Evolutionary conservation across 2,888 invertebrate genomes (phyloP), one percentile per base, ranked within the genome.

Genomic region (Tachina fera): DNA sequence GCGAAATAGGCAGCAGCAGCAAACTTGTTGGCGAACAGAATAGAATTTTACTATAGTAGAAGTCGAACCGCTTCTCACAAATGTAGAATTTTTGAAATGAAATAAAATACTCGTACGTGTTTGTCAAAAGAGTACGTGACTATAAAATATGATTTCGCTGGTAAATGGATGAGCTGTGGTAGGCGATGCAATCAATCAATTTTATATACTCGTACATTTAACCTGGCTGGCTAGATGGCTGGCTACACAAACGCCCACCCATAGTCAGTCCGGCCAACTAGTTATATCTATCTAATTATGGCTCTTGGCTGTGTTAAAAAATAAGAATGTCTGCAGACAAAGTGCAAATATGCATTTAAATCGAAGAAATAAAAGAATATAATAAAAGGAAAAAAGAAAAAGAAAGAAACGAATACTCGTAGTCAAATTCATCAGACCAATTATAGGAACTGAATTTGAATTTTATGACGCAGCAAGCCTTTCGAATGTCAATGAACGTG

Each of bases 401-500:
- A 13, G 56, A 68, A 60, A 1, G 9, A 51, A 1, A 67, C 39
- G 10, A 56, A 39, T 16, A 31, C 31, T 31, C 31, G 6, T 31
- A 77, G 41, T 49, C 10, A 58, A 49, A 68, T 60, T 41, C 60
- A 75, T 53, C 47, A 39, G 39, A 8, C 9, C 41, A 61, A 74
- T 31, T 31, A 61, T 47, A 19, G 14, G 5, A 70, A 22, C n/a
- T 14, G 19, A 47, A 8, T 19, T 51, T 11, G 16, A 63, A 16
- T 51, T 58, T 19, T 60, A 53, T 79, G 67, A 67, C 53, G 72
- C 60, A 49, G 41, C 19, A 75, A 65, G 45, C 41, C 13, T 45
- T 58, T 70, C 51, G 47, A 76, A 67, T 79, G 79, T 79, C 75
- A 83, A 83, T 76, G 86, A 86, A 85, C 77, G 68, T 83, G 67